Evolutionary conservation across 1,140 invertebrate species (phyloP).

Genomic region (Oedothorax gibbosus): DNA sequence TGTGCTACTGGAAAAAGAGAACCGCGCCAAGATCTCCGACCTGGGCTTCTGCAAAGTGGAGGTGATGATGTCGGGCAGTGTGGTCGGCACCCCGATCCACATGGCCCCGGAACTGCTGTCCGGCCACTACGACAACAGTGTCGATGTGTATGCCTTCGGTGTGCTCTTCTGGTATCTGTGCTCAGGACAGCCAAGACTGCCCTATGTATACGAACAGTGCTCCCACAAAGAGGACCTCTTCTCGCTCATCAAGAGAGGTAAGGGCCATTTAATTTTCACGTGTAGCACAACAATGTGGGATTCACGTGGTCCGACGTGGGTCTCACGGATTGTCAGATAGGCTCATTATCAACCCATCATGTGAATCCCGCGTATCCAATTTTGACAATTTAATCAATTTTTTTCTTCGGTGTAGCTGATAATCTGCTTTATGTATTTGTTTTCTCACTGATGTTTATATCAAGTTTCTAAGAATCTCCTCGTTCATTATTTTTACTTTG

Average conservation of each 20-base stretch:
- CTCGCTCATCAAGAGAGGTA: conserved; percentile 52
- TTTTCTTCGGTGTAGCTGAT: too few species aligned
- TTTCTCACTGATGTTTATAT: too few species aligned
- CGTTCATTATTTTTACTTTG: too few species aligned
- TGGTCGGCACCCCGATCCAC: conserved; percentile 90
- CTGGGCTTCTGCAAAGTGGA: conserved; percentile 92
- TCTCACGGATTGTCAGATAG: too few species aligned
- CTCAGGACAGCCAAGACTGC: conserved; percentile 83
- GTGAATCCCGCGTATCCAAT: too few species aligned
- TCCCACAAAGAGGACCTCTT: conserved; percentile 79
- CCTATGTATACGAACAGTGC: conserved; percentile 85
- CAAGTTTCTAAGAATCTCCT: too few species aligned
- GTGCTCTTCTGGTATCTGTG: conserved; percentile 93
- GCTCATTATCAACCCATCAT: too few species aligned
- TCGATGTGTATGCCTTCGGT: conserved; percentile 93
- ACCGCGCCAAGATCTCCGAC: conserved; percentile 86
- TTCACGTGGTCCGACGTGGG: too few species aligned
- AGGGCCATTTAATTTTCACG: neutral
- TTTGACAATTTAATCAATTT: too few species aligned
- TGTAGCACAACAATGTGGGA: too few species aligned
- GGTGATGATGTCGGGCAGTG: conserved; percentile 88
- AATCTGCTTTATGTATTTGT: too few species aligned
- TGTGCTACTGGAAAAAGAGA: conserved; percentile 75
- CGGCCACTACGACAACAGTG: conserved; percentile 84
- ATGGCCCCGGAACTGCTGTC: conserved; percentile 91